Conservation (phyloP, 2,113 vertebrate genomes). For the Mellivora capensis region DNA sequence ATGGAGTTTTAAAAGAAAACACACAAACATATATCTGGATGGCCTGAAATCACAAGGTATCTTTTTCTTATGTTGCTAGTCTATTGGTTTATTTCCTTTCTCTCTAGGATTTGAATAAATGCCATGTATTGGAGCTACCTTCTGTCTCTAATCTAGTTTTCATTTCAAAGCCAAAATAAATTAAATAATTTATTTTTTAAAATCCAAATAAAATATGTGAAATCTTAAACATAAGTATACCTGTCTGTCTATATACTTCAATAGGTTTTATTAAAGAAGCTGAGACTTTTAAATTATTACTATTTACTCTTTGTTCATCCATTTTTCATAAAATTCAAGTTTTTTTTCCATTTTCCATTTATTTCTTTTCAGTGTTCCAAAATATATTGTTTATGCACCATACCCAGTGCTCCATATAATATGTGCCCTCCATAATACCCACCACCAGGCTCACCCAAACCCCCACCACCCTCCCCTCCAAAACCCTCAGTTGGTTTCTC, state of each 20-base stretch:
- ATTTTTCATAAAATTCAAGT: neutral
- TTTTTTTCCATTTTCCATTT: neutral
- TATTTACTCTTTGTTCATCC: neutral
- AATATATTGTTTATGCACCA: too few species aligned
- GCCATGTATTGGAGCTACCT: neutral
- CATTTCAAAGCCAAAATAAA: slow-evolving; percentile 35
- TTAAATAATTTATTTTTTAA: neutral
- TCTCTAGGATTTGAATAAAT: slow-evolving; percentile 22
- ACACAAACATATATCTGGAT: neutral
- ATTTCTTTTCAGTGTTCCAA: too few species aligned
- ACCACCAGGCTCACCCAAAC: too few species aligned
- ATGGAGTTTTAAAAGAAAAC: slow-evolving; percentile 1
- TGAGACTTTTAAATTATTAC: neutral
- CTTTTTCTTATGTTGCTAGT: neutral
- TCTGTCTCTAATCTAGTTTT: slow-evolving; percentile 20
- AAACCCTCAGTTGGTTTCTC: too few species aligned
- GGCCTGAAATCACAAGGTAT: slow-evolving; percentile 14
- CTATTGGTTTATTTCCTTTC: neutral
- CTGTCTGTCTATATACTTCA: neutral
- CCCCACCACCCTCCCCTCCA: too few species aligned
- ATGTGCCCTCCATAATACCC: too few species aligned
- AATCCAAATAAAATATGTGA: slow-evolving; percentile 15
- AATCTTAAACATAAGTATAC: slow-evolving; percentile 23
- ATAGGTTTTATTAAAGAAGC: neutral
- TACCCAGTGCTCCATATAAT: too few species aligned